Evolutionary conservation across 2,113 vertebrate genomes (phyloP).

Genomic region (Bungarus multicinctus): DNA sequence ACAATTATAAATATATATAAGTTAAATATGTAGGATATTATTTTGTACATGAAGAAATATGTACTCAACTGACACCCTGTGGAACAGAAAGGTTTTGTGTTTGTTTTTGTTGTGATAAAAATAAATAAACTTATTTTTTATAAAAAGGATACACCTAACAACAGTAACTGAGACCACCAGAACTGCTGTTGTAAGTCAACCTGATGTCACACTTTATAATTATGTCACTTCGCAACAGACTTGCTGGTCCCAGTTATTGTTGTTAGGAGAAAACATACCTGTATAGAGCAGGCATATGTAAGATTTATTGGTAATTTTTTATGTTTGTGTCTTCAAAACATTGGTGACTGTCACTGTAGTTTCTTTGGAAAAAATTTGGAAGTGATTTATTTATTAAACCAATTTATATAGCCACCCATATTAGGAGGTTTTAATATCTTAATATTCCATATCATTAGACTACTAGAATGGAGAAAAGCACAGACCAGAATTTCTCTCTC

Average conservation of each 20-base stretch:
- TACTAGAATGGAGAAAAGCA: not conserved
- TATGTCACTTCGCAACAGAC: not conserved
- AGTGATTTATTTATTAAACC: not conserved
- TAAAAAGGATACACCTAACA: not conserved
- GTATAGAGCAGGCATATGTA: not conserved
- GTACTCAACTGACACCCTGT: too few species aligned
- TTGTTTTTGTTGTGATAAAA: too few species aligned
- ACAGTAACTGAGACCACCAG: not conserved
- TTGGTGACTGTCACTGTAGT: not conserved
- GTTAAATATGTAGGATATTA: too few species aligned
- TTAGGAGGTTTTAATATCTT: not conserved
- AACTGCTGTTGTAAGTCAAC: not conserved
- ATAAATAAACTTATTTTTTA: too few species aligned
- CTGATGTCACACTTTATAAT: not conserved
- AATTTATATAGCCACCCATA: not conserved
- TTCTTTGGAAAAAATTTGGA: not conserved
- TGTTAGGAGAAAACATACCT: not conserved
- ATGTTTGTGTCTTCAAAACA: not conserved
- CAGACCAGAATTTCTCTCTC: not conserved
- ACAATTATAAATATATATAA: too few species aligned
- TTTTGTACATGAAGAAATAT: too few species aligned
- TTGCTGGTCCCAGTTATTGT: not conserved
- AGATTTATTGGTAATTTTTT: not conserved
- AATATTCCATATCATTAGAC: not conserved
- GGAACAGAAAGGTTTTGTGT: too few species aligned